Base-by-base conservation (phyloP, 2,797 vertebrate species). In the Limnodromus scolopaceus region DNA sequence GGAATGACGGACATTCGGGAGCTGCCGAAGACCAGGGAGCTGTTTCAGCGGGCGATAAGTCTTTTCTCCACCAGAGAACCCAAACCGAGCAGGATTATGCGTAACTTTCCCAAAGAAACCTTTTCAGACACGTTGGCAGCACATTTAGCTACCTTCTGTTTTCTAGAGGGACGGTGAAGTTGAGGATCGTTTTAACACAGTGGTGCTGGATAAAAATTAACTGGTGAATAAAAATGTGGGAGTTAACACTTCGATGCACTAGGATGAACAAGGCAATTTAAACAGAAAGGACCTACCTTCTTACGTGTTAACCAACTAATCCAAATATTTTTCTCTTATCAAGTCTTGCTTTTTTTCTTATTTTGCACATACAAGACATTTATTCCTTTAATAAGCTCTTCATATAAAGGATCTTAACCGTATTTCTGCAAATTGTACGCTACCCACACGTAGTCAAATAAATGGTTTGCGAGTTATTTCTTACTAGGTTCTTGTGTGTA, bases 1-100 rank as follows among this genome's bases (percentile, higher is more conserved):
- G 38, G 22, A 22, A 2, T 1, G 38, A 0, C n/a, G 1, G 71
- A 6, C 3, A 2, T 1, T 2, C 1, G 1, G 48, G 54, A 16
- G 45, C 38, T 6, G 3, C 10, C 6, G n/a, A 2, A 3, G 43
- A 0, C 3, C 23, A 1, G 13, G 41, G 48, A 5, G 60, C 18
- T 4, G 39, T 3, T 38, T 11, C 16, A 3, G 34, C 1, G 6
- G 45, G 1, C 13, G 25, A 5, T 4, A 4, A 16, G 32, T 1
- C 25, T 32, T 23, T 19, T 23, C n/a, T 12, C 45, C 48, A 0
- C 11, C 28, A 1, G 69, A 18, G 49, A 57, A 12, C 17, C 13
- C 32, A 13, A 32, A 65, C 22, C 20, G 1, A 38, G 23, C 8
- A 8, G 19, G 7, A 1, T 2, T 7, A 2, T 0, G 5, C 41